Percentiles rank a stretch among this genome's conserved stretches.
phyloP scores from a whole-genome alignment of 2,797 vertebrate species.

The Echiichthys vipera region DNA sequence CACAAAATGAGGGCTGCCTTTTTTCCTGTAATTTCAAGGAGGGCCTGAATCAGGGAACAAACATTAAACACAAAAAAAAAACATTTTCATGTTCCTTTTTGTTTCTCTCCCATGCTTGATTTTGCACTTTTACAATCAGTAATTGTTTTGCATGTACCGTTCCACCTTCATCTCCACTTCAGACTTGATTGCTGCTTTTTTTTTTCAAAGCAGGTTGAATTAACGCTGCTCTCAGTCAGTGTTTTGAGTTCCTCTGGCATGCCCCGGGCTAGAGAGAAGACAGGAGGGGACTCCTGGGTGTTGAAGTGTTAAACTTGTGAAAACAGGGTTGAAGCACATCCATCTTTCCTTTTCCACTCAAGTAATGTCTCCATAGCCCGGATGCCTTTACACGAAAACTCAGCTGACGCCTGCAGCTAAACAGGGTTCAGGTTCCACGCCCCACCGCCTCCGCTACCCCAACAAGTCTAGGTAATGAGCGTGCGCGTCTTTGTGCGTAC shows the following conservation, averaged over 20 bases:
- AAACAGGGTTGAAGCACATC: slow-evolving; percentile 75
- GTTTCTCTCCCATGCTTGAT: slow-evolving; percentile 34
- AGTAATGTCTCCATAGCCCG: slow-evolving; percentile 65
- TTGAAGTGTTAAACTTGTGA: slow-evolving; percentile 77
- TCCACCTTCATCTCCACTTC: slow-evolving; percentile 52
- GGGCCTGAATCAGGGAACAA: slow-evolving; percentile 57
- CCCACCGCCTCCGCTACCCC: slow-evolving; percentile 54
- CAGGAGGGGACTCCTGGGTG: slow-evolving; percentile 69
- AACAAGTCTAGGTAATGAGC: slow-evolving; percentile 69
- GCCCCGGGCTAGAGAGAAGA: slow-evolving; percentile 76
- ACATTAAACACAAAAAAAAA: slow-evolving; percentile 31
- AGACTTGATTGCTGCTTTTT: slow-evolving; percentile 53
- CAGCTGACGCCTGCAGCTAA: slow-evolving; percentile 74
- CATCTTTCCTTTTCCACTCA: slow-evolving; percentile 68
- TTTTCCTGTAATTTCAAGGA: slow-evolving; percentile 74
- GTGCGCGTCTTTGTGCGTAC: slow-evolving; percentile 19
- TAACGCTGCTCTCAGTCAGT: slow-evolving; percentile 60
- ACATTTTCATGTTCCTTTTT: slow-evolving; percentile 38
- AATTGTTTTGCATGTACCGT: slow-evolving; percentile 29
- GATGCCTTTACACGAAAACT: slow-evolving; percentile 63
- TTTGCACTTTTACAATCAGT: slow-evolving; percentile 42
- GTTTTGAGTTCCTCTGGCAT: slow-evolving; percentile 73
- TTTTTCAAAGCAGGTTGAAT: slow-evolving; percentile 58
- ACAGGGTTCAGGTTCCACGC: slow-evolving; percentile 67
- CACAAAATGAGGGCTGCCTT: slow-evolving; percentile 72